Percentiles rank a stretch among this genome's conserved stretches.
These are phyloP conservation scores for Dusona sp. DNA, from an alignment of 2,888 invertebrate species.

Conservation along the genomic window DNA sequence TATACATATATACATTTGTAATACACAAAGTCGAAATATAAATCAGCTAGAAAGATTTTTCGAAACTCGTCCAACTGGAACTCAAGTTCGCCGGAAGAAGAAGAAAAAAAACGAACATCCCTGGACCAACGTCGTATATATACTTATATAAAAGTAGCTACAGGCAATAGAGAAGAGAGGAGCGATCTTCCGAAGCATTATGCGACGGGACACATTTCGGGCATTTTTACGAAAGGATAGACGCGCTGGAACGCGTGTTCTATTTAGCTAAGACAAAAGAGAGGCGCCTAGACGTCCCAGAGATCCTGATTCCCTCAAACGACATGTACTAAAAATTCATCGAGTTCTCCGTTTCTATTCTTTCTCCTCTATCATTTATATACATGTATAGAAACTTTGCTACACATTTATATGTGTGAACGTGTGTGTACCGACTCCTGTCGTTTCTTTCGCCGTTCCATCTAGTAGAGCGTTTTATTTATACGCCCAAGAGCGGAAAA, in stretches of 20 bases:
- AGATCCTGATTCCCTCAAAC: constrained; percentile 17
- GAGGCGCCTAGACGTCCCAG: constrained; percentile 82
- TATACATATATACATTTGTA: not conserved
- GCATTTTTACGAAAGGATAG: constrained; percentile 81
- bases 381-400: not conserved
- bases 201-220: constrained; percentile 83
- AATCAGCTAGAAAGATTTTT: constrained; percentile 53
- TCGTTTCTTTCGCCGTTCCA: constrained; percentile 20
- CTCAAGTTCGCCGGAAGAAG: constrained; percentile 57
- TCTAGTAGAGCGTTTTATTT: constrained; percentile 79
- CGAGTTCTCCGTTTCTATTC: not conserved
- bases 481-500: constrained; percentile 83
- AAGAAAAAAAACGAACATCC: constrained; percentile 48
- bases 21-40: constrained; percentile 33
- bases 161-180: constrained; percentile 68
- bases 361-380: not conserved
- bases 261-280: constrained; percentile 84
- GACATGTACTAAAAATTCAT: not conserved
- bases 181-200: constrained; percentile 81
- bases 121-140: constrained; percentile 28
- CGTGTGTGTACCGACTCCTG: constrained; percentile 33
- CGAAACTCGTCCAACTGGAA: constrained; percentile 55
- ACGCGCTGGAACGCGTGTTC: constrained; percentile 84
- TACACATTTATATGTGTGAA: constrained; percentile 8
- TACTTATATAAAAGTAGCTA: constrained; percentile 17